Percentiles rank a stretch among this genome's conserved stretches.
phyloP scores from a whole-genome alignment of 2,113 vertebrate genomes.

The Petrocephalus zakoni region DNA sequence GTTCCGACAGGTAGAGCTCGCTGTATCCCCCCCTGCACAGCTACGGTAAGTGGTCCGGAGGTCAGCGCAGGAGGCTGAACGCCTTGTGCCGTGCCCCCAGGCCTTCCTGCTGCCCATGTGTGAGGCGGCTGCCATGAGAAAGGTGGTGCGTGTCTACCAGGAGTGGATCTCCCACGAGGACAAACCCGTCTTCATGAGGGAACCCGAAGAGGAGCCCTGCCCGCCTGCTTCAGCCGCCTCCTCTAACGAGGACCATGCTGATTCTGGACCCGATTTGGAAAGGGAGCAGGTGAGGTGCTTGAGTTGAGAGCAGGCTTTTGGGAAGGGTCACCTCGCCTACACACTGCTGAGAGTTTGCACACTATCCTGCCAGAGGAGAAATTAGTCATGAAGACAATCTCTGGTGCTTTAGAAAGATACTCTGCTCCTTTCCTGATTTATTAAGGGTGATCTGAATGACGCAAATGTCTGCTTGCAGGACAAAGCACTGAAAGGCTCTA shows the following conservation, averaged over 20 bases:
- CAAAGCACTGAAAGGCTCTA: conserved; percentile 50
- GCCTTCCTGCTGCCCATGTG: conserved; percentile 94
- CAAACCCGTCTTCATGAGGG: conserved; percentile 94
- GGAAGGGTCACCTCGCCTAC: neutral
- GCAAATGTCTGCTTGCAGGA: conserved; percentile 56
- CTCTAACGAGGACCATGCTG: conserved; percentile 18
- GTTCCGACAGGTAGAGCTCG: conserved; percentile 86
- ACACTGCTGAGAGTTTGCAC: neutral
- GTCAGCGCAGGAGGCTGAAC: neutral
- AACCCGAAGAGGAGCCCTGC: conserved; percentile 73
- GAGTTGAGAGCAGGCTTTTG: neutral
- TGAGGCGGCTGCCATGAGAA: conserved; percentile 94
- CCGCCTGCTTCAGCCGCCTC: conserved; percentile 50
- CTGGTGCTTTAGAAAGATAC: neutral
- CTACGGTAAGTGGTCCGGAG: neutral
- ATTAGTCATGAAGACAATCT: neutral
- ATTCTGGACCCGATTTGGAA: conserved; percentile 60
- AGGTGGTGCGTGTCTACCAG: conserved; percentile 94
- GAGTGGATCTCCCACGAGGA: conserved; percentile 97
- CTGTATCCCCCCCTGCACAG: neutral
- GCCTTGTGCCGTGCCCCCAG: conserved; percentile 46
- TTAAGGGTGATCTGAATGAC: neutral
- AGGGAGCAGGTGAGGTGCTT: conserved; percentile 46
- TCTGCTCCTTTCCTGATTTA: neutral
- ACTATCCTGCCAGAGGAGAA: neutral